phyloP scores from a whole-genome alignment of 2,888 invertebrate genomes.

The Drosophila setosimentum region DNA sequence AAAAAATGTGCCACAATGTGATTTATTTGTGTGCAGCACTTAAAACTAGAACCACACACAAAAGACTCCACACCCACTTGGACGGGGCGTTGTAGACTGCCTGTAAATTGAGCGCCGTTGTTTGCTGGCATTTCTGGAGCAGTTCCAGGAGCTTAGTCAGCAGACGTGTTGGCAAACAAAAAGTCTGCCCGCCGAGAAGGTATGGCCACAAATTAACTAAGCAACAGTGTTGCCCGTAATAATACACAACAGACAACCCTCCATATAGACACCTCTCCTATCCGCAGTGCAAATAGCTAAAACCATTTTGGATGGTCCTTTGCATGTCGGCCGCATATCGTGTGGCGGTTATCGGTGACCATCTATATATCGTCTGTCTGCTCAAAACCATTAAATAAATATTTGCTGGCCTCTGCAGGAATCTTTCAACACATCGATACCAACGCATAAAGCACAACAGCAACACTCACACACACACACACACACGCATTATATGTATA shows the following conservation, averaged over 20 bases:
- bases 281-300: slow-evolving; percentile 39
- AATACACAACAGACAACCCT: slow-evolving; percentile 23
- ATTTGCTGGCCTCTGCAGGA: slow-evolving; percentile 79
- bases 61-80: slow-evolving; percentile 59
- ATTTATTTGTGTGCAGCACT: slow-evolving; percentile 75
- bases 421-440: slow-evolving; percentile 70
- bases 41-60: slow-evolving; percentile 73
- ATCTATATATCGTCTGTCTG: slow-evolving; percentile 57
- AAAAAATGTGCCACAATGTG: slow-evolving; percentile 59
- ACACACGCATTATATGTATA: not conserved
- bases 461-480: slow-evolving; percentile 26
- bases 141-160: slow-evolving; percentile 57
- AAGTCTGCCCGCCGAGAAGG: slow-evolving; percentile 14
- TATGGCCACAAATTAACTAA: slow-evolving; percentile 70
- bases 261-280: not conserved
- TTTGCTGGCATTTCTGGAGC: slow-evolving; percentile 53
- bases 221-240: slow-evolving; percentile 55
- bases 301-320: slow-evolving; percentile 38
- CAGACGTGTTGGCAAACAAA: slow-evolving; percentile 62
- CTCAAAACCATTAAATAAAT: slow-evolving; percentile 77
- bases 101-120: slow-evolving; percentile 52
- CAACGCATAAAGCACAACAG: slow-evolving; percentile 54
- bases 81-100: slow-evolving; percentile 34
- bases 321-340: slow-evolving; percentile 46
- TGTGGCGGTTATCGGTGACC: slow-evolving; percentile 33